These are phyloP conservation scores for Catharus bicknelli DNA, from an alignment of 2,113 vertebrate species.

Conservation along the genomic window DNA sequence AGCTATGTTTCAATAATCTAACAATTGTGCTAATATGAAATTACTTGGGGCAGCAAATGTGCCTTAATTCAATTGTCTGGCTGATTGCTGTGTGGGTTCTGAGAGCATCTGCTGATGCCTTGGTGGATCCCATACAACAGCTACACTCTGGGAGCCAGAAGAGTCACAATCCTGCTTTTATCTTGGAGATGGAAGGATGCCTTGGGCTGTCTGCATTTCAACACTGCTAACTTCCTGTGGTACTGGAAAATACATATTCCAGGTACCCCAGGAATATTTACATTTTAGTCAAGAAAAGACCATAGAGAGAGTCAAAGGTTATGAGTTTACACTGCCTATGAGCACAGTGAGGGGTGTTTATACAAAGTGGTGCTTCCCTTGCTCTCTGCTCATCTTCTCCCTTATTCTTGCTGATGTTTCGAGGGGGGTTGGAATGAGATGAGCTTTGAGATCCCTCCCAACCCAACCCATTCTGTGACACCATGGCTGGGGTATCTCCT, in stretches of 20 bases:
- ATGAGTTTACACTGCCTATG: neutral
- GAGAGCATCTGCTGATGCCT: neutral
- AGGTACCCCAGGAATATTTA: neutral
- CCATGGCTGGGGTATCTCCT: accelerated
- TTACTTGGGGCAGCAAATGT: neutral
- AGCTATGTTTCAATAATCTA: neutral
- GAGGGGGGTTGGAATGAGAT: accelerated
- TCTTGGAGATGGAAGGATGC: neutral
- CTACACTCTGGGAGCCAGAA: neutral
- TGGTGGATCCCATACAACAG: neutral
- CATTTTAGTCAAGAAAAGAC: neutral
- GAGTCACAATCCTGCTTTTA: neutral
- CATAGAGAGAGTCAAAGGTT: neutral
- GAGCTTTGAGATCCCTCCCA: neutral
- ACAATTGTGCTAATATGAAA: neutral
- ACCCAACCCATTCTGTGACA: neutral
- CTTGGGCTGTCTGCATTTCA: neutral
- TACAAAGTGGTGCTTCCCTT: neutral
- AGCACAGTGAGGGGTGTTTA: accelerated
- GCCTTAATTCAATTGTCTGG: neutral
- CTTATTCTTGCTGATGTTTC: neutral
- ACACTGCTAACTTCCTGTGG: neutral
- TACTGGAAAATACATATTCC: neutral
- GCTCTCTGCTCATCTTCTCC: neutral
- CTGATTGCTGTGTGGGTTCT: neutral